Conservation (phyloP, 2,797 vertebrate species). For the Corythornis leucogaster region DNA sequence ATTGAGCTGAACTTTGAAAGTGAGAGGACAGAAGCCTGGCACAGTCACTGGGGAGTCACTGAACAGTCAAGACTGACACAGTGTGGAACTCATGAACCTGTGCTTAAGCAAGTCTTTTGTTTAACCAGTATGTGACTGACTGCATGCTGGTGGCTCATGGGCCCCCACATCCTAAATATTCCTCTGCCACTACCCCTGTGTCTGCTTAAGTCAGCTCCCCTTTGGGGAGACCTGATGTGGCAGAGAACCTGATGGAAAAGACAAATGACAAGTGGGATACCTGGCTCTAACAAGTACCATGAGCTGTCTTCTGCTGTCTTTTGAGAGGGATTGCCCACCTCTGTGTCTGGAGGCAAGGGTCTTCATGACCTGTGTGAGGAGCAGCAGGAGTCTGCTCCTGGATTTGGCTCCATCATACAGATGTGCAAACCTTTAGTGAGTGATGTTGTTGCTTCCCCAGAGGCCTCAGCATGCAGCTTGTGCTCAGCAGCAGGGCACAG, state of each 20-base stretch:
- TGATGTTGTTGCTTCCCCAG: neutral
- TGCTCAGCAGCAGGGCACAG: neutral
- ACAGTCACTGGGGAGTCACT: neutral
- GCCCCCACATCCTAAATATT: neutral
- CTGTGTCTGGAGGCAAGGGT: neutral
- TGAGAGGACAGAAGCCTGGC: constrained; percentile 26
- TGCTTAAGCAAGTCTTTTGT: neutral
- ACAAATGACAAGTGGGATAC: neutral
- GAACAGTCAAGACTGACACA: neutral
- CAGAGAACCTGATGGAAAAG: neutral
- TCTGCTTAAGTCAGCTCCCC: neutral
- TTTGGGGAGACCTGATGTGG: neutral
- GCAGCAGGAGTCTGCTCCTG: rapidly evolving
- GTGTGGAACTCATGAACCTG: neutral
- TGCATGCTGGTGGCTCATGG: neutral
- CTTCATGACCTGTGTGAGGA: neutral
- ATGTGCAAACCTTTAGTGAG: neutral
- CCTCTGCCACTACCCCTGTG: neutral
- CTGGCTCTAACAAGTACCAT: neutral
- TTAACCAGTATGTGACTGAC: neutral
- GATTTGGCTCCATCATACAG: neutral
- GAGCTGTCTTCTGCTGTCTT: neutral
- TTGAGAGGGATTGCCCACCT: neutral
- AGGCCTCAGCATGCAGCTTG: neutral
- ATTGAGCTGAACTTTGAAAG: constrained; percentile 17